A percentile compares a stretch with the other conserved stretches of the same genome.
These are phyloP conservation scores for Ophiodon elongatus DNA, from an alignment of 2,113 vertebrate genomes.

Conservation along the genomic window DNA sequence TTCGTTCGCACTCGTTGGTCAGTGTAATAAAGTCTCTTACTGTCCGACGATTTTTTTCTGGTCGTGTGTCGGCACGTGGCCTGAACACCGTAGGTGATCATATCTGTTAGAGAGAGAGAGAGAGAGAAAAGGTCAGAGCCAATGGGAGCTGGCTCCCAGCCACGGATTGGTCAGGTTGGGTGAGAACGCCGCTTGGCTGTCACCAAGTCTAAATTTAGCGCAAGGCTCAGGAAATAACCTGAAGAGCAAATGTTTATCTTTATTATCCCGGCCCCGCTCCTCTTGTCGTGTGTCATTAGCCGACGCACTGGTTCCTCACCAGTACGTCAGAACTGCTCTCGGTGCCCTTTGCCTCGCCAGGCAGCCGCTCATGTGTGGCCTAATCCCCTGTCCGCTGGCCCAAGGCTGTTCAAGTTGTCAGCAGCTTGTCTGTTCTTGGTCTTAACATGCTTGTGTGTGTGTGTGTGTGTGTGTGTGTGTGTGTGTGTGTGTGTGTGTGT, in stretches of 20 bases:
- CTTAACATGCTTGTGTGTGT: conserved; percentile 25
- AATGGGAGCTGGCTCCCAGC: conserved; percentile 73
- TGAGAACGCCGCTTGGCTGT: conserved; percentile 40
- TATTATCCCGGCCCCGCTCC: conserved; percentile 37
- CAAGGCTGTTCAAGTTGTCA: conserved; percentile 50
- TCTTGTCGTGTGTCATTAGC: conserved; percentile 37
- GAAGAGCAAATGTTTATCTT: conserved; percentile 70
- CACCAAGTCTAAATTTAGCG: conserved; percentile 69
- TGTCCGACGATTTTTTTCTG: background rate
- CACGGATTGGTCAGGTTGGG: conserved; percentile 42
- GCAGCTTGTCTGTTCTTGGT: conserved; percentile 48
- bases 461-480: background rate
- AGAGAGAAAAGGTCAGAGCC: conserved; percentile 67
- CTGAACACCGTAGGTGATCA: conserved; percentile 13
- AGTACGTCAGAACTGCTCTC: conserved; percentile 53
- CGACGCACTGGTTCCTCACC: conserved; percentile 35
- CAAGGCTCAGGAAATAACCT: conserved; percentile 63
- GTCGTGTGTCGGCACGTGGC: conserved; percentile 44
- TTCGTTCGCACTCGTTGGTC: conserved; percentile 3
- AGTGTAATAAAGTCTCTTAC: conserved; percentile 18
- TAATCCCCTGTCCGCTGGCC: conserved; percentile 41
- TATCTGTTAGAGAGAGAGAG: conserved; percentile 27
- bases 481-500: background rate
- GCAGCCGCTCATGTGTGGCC: conserved; percentile 35
- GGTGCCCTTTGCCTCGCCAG: conserved; percentile 27